Evolutionary conservation across 2,888 invertebrate genomes (phyloP).

Genomic region (Cyclophora punctaria): DNA sequence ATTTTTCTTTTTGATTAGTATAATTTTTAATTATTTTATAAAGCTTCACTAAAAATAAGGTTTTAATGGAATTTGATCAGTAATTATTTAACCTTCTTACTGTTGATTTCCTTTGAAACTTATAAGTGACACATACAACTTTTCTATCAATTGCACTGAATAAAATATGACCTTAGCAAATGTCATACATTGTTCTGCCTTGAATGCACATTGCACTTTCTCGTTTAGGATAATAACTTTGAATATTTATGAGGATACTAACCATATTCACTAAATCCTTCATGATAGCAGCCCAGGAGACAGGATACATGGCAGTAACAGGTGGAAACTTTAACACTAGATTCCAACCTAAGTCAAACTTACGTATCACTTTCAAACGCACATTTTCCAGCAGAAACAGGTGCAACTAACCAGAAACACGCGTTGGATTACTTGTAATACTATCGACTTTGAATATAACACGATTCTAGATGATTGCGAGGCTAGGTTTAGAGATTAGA

Average conservation of each 20-base stretch:
- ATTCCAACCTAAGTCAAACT: constrained; percentile 44
- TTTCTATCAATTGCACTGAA: neutral
- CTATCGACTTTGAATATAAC: constrained; percentile 20
- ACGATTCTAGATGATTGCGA: constrained; percentile 24
- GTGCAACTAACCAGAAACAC: constrained; percentile 13
- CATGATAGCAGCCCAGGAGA: constrained; percentile 30
- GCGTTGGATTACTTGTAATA: constrained; percentile 12
- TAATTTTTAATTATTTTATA: too few species aligned
- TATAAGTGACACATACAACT: too few species aligned
- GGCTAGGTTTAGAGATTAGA: constrained; percentile 49
- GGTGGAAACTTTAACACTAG: constrained; percentile 43
- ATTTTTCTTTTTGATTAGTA: too few species aligned
- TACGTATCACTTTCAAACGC: constrained; percentile 35
- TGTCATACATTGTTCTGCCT: constrained; percentile 10
- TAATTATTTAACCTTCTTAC: too few species aligned
- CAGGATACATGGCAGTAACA: constrained; percentile 35
- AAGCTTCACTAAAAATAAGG: too few species aligned
- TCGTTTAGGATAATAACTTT: neutral
- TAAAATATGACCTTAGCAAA: constrained; percentile 31
- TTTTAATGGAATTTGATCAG: too few species aligned
- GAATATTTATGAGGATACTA: constrained; percentile 29
- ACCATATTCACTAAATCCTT: constrained; percentile 65
- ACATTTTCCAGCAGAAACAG: constrained; percentile 34
- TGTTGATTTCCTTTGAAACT: too few species aligned
- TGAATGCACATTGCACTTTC: constrained; percentile 18